Base-by-base conservation (phyloP, 2,797 vertebrate species). In the Bovichtus variegatus region DNA sequence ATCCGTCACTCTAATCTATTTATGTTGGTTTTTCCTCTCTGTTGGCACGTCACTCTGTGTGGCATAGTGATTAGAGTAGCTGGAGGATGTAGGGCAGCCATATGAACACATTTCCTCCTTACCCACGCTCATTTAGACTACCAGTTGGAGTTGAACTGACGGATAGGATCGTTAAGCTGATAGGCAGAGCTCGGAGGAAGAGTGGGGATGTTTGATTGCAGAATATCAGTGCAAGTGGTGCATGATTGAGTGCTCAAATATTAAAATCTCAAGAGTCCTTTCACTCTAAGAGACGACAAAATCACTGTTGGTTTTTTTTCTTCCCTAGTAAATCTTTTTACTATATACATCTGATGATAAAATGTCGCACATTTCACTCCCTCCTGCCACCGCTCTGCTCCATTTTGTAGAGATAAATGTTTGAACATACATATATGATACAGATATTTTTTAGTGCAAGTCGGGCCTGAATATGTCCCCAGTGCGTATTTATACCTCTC, bases 31-130 rank as follows among this genome's bases (percentile, higher is more conserved):
- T 86, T 82, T 85, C 81, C 54, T 87, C 80, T 31, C 72, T 84
- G 82, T 84, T 84, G 84, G 87, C 87, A 83, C 71, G 53, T 86
- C 81, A 73, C 85, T 86, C 85, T 87, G 80, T 88, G 86, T 90
- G 91, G 86, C 89, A 82, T 67, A 50, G 86, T 87, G 90, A 90
- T 91, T 89, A 92, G 84, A 84, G 82, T 85, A 83, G 89, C 90
- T 91, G 79, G 80, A 92, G 91, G 90, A 93, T 92, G 85, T 91
- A 91, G 90, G 87, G 81, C 91, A 92, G 83, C 81, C 71, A 50
- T 87, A 74, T 82, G 89, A 94, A 92, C 91, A 90, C 83, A 92
- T 92, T 91, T 89, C 81, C 80, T 84, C 74, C 72, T 70, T 88
- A 85, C 84, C 64, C 67, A 16, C 69, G 68, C 86, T 91, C 80